A percentile compares a stretch with the other conserved stretches of the same genome.
phyloP scores from a whole-genome alignment of 1,140 invertebrate genomes.

The Drosophila leontia region DNA sequence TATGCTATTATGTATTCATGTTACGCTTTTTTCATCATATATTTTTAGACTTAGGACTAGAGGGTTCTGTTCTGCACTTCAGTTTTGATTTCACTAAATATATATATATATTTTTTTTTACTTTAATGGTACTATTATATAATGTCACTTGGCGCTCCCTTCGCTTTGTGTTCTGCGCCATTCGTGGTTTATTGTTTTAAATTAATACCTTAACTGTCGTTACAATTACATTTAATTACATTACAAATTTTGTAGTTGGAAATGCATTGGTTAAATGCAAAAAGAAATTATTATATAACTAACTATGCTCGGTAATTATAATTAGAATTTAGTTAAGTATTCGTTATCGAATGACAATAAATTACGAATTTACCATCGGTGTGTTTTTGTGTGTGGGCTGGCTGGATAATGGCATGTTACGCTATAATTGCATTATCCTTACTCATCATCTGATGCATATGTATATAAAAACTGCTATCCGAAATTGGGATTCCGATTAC shows the following conservation, averaged over 20 bases:
- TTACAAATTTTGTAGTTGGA: constrained; percentile 70
- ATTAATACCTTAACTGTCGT: constrained; percentile 57
- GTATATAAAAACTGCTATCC: constrained; percentile 50
- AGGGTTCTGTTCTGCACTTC: constrained; percentile 58
- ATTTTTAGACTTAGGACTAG: constrained; percentile 73
- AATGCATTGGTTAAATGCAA: constrained; percentile 81
- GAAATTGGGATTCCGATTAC: constrained; percentile 14
- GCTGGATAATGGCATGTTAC: constrained; percentile 16
- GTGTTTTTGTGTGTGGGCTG: constrained; percentile 9
- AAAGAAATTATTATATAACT: constrained; percentile 71
- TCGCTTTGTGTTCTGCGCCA: constrained; percentile 15
- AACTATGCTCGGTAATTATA: constrained; percentile 61
- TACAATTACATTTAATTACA: constrained; percentile 78
- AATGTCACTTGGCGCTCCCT: constrained; percentile 31
- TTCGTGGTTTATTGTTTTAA: constrained; percentile 50
- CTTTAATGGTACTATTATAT: constrained; percentile 48
- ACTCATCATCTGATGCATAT: constrained; percentile 44
- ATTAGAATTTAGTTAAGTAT: constrained; percentile 62
- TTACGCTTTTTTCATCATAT: constrained; percentile 44
- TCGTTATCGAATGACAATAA: constrained; percentile 72
- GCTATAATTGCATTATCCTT: constrained; percentile 43
- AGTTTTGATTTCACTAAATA: constrained; percentile 78
- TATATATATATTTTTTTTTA: constrained; percentile 51
- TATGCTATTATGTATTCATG: constrained; percentile 45
- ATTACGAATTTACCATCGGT: constrained; percentile 52